Conservation (phyloP, 2,888 invertebrate species). For the Trilocha varians region DNA sequence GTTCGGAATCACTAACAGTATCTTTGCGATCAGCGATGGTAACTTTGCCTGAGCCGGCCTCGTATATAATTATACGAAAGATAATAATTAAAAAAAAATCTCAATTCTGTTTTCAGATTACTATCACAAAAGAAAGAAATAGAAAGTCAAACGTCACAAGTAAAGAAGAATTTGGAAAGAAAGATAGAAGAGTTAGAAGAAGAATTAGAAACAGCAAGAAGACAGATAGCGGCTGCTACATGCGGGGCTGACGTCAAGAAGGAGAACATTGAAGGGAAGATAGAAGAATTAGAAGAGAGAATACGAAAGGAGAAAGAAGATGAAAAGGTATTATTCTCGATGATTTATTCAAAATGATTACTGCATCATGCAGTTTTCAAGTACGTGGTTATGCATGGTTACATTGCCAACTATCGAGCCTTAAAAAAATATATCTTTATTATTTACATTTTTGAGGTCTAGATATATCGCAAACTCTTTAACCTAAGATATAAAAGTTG, state of each 20-base stretch:
- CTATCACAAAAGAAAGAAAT: slow-evolving; percentile 43
- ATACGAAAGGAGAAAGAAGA: slow-evolving; percentile 33
- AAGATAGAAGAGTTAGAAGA: slow-evolving; percentile 41
- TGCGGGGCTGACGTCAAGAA: slow-evolving; percentile 39
- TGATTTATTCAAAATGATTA: too few species aligned
- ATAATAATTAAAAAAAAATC: not conserved
- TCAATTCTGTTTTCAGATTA: slow-evolving; percentile 30
- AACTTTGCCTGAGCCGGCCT: too few species aligned
- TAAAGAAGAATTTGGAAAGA: slow-evolving; percentile 28
- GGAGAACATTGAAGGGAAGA: slow-evolving; percentile 39
- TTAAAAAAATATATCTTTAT: too few species aligned
- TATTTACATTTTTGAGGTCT: too few species aligned
- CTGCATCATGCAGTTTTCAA: too few species aligned
- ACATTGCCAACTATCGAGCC: too few species aligned
- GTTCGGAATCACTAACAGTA: too few species aligned
- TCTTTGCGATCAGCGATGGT: too few species aligned
- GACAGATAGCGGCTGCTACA: slow-evolving; percentile 36
- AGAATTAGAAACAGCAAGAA: slow-evolving; percentile 39
- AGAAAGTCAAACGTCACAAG: slow-evolving; percentile 28
- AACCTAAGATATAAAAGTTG: too few species aligned
- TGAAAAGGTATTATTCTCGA: slow-evolving; percentile 25
- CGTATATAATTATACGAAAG: too few species aligned
- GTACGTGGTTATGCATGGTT: too few species aligned
- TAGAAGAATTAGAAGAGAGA: slow-evolving; percentile 37
- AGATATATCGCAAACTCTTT: too few species aligned